Percentiles rank a stretch among this genome's conserved stretches.
These are phyloP conservation scores for Physocephala rufipes DNA, from an alignment of 2,888 invertebrate genomes.

Conservation along the genomic window DNA sequence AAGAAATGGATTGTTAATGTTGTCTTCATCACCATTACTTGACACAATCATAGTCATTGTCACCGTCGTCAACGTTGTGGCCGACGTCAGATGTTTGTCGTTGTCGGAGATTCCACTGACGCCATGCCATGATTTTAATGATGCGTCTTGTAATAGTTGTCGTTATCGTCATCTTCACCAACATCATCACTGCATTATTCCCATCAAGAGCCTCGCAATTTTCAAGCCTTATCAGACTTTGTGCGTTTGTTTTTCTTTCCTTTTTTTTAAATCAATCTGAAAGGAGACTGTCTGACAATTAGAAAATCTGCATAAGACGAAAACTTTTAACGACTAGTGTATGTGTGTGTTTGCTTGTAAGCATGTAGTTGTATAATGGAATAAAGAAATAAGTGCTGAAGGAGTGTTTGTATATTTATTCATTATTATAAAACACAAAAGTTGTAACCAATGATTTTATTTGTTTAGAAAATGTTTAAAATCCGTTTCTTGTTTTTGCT, in stretches of 20 bases:
- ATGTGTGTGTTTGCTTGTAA: background rate
- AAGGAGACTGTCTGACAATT: background rate
- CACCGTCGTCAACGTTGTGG: background rate
- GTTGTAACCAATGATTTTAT: no score
- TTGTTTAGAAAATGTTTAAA: no score
- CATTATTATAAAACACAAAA: no score
- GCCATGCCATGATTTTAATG: background rate
- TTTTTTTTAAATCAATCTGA: background rate
- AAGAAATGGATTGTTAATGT: background rate
- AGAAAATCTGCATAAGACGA: background rate
- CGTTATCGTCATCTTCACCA: background rate
- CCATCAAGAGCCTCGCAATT: background rate
- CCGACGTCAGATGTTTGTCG: background rate
- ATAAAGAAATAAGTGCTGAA: no score
- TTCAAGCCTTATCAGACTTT: no score
- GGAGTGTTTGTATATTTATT: no score
- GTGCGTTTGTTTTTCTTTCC: background rate
- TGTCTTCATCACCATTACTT: background rate
- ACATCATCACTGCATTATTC: background rate
- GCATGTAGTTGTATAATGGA: background rate
- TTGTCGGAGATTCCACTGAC: background rate
- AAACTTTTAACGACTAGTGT: background rate
- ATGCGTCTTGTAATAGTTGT: background rate
- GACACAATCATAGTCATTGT: background rate
- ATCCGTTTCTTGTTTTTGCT: no score